Percentiles rank a stretch among this genome's conserved stretches.
These are phyloP conservation scores for Brenthis daphne DNA, from an alignment of 2,888 invertebrate genomes.

Conservation along the genomic window DNA sequence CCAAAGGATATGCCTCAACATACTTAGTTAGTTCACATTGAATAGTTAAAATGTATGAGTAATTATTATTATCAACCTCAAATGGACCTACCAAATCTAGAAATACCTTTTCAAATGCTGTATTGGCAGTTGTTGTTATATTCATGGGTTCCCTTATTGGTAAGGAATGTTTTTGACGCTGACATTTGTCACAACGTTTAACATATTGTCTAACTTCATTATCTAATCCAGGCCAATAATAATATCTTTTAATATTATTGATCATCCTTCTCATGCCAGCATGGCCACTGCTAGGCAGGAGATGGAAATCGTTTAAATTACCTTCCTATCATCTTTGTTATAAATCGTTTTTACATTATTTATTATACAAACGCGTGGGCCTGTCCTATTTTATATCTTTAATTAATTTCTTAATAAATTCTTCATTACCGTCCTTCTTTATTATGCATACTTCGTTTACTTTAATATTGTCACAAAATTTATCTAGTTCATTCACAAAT, in stretches of 20 bases:
- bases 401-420: slow-evolving; percentile 19
- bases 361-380: slow-evolving; percentile 28
- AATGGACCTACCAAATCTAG: slow-evolving; percentile 38
- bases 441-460: slow-evolving; percentile 24
- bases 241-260: slow-evolving; percentile 33
- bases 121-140: slow-evolving; percentile 34
- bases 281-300: slow-evolving; percentile 35
- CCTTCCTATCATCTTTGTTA: slow-evolving; percentile 22
- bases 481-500: slow-evolving; percentile 3
- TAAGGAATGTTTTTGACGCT: slow-evolving; percentile 27
- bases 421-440: slow-evolving; percentile 12
- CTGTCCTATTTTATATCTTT: slow-evolving; percentile 23
- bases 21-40: neutral
- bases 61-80: slow-evolving; percentile 30
- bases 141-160: slow-evolving; percentile 32
- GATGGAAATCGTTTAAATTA: slow-evolving; percentile 37
- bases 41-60: slow-evolving; percentile 32
- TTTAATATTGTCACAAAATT: slow-evolving; percentile 18
- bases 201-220: slow-evolving; percentile 32
- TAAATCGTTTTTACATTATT: slow-evolving; percentile 23
- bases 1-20: slow-evolving; percentile 22
- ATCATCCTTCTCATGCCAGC: slow-evolving; percentile 34
- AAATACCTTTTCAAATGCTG: slow-evolving; percentile 37
- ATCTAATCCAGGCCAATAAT: slow-evolving; percentile 35
- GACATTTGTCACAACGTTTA: slow-evolving; percentile 34